A percentile compares a stretch with the other conserved stretches of the same genome.
Conservation (phyloP, 2,888 invertebrate genomes). For the Rhamphomyia laevipes region DNA sequence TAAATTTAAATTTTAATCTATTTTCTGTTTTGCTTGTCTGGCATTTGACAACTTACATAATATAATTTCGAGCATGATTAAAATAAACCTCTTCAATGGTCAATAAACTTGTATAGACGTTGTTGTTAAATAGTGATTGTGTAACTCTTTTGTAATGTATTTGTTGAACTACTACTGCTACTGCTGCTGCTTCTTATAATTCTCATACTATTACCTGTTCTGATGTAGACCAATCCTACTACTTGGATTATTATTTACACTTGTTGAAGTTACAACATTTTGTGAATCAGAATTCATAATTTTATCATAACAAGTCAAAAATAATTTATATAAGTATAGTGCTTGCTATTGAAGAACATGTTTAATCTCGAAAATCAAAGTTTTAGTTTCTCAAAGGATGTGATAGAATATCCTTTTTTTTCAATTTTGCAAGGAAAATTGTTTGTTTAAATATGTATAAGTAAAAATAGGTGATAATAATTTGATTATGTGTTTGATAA, state of each 20-base stretch:
- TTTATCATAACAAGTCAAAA: conserved; percentile 42
- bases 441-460: too few species aligned
- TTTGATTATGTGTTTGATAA: not conserved
- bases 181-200: not conserved
- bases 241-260: conserved; percentile 18
- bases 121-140: conserved; percentile 14
- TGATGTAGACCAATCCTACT: conserved; percentile 15
- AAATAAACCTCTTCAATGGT: conserved; percentile 51
- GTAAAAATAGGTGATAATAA: too few species aligned
- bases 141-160: not conserved
- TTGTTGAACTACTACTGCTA: too few species aligned
- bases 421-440: too few species aligned
- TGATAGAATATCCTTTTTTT: too few species aligned
- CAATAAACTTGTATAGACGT: conserved; percentile 46
- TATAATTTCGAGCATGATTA: conserved; percentile 67
- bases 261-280: conserved; percentile 39
- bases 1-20: too few species aligned
- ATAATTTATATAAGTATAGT: too few species aligned
- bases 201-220: conserved; percentile 12
- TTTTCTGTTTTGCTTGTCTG: conserved; percentile 40
- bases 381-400: too few species aligned
- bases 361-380: too few species aligned
- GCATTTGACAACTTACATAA: conserved; percentile 72
- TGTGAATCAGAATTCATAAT: conserved; percentile 78
- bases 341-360: too few species aligned